Evolutionary conservation across 2,797 vertebrate genomes (phyloP).

Genomic region (Heterohyrax brucei): DNA sequence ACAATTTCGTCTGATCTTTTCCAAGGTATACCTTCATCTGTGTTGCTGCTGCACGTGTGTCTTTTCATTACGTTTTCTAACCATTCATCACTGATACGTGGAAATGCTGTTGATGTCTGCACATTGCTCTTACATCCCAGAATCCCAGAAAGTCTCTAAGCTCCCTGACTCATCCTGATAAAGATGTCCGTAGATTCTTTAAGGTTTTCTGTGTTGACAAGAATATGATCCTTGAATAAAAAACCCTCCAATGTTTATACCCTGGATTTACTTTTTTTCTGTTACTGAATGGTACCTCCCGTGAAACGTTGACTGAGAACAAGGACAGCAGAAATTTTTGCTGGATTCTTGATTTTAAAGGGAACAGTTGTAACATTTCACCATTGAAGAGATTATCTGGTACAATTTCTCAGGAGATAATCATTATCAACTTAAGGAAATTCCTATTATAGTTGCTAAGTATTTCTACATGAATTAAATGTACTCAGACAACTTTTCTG

Average conservation of each 20-base stretch:
- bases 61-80: not conserved
- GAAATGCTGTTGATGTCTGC: not conserved
- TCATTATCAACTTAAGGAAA: not conserved
- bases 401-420: not conserved
- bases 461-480: not conserved
- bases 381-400: not conserved
- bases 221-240: not conserved
- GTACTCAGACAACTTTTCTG: not conserved
- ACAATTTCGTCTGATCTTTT: not conserved
- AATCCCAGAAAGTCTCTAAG: not conserved
- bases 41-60: not conserved
- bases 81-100: not conserved
- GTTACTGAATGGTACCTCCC: not conserved
- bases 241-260: not conserved
- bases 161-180: not conserved
- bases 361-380: not conserved
- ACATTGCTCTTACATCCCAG: too few relatives aligned
- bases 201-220: not conserved
- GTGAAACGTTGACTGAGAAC: not conserved
- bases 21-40: not conserved
- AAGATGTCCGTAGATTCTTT: not conserved
- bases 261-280: not conserved
- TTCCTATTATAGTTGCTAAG: not conserved
- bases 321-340: not conserved
- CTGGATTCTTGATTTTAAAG: conserved; percentile 14